phyloP scores from a whole-genome alignment of 37 sponge, comb jelly and placozoan species.

The Cladorhizidae sp. region DNA sequence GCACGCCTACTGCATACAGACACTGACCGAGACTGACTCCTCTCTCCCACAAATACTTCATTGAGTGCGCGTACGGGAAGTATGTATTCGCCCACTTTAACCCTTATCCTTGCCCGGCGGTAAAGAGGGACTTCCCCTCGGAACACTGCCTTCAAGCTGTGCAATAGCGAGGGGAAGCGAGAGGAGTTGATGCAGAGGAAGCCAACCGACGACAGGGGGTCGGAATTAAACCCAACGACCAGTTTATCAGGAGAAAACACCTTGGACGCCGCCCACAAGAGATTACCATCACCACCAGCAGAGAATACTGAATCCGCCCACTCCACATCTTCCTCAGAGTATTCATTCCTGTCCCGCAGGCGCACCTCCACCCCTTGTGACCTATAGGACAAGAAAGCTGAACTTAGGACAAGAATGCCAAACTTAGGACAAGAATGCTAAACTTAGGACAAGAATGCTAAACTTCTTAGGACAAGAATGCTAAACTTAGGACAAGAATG shows the following conservation, averaged over 20 bases:
- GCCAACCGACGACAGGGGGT: slow-evolving; percentile 74
- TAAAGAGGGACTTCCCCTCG: slow-evolving; percentile 25
- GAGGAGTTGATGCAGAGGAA: slow-evolving; percentile 46
- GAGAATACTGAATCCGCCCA: slow-evolving; percentile 81
- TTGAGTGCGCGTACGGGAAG: slow-evolving; percentile 65
- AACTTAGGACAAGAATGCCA: no score
- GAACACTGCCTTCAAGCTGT: slow-evolving; percentile 35
- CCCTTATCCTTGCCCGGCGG: slow-evolving; percentile 40
- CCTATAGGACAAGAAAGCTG: slow-evolving; percentile 10
- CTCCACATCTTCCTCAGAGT: slow-evolving; percentile 50
- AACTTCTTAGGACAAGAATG: no score
- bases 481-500: no score
- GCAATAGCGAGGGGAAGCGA: neutral
- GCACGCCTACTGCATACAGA: no score
- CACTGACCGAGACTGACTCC: slow-evolving; percentile 58
- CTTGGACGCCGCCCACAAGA: slow-evolving; percentile 64
- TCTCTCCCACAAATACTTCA: slow-evolving; percentile 84
- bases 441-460: no score
- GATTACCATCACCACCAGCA: slow-evolving; percentile 87
- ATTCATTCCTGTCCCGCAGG: slow-evolving; percentile 40
- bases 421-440: no score
- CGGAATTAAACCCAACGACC: slow-evolving; percentile 80
- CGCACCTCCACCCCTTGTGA: slow-evolving; percentile 26
- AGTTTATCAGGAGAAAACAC: slow-evolving; percentile 44
- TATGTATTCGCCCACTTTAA: neutral